A percentile compares a stretch with the other conserved stretches of the same genome.
phyloP scores from a whole-genome alignment of 2,797 vertebrate genomes.

The Potorous gilbertii region DNA sequence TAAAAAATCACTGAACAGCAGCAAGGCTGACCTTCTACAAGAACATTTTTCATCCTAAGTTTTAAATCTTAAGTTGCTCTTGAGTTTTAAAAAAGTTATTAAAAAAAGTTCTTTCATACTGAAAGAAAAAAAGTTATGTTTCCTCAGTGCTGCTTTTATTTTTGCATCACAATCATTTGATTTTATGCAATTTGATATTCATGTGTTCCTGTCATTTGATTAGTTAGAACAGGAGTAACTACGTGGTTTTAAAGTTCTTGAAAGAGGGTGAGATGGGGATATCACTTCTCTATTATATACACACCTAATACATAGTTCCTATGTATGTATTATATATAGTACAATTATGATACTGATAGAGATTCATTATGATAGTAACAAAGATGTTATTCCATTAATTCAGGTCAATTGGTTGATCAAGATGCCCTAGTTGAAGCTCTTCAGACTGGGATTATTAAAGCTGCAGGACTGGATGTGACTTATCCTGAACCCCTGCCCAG shows the following conservation, averaged over 20 bases:
- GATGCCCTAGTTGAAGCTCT: slow-evolving; percentile 87
- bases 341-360: neutral
- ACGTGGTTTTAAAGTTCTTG: neutral
- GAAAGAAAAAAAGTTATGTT: neutral
- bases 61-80: neutral
- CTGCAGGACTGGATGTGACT: slow-evolving; percentile 88
- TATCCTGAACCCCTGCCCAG: slow-evolving; percentile 88
- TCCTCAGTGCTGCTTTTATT: neutral
- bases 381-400: slow-evolving; percentile 33
- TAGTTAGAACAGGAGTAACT: neutral
- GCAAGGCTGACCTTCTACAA: neutral
- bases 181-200: neutral
- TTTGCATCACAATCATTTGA: neutral
- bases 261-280: neutral
- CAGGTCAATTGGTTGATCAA: slow-evolving; percentile 88
- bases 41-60: neutral
- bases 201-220: neutral
- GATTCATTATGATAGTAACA: neutral
- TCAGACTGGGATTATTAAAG: slow-evolving; percentile 82
- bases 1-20: neutral
- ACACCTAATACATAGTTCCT: neutral
- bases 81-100: neutral
- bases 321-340: neutral
- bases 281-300: neutral
- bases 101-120: neutral